Percentiles rank a stretch among this genome's conserved stretches.
Conservation (phyloP, 2,888 invertebrate genomes). For the Dolomedes plantarius region DNA sequence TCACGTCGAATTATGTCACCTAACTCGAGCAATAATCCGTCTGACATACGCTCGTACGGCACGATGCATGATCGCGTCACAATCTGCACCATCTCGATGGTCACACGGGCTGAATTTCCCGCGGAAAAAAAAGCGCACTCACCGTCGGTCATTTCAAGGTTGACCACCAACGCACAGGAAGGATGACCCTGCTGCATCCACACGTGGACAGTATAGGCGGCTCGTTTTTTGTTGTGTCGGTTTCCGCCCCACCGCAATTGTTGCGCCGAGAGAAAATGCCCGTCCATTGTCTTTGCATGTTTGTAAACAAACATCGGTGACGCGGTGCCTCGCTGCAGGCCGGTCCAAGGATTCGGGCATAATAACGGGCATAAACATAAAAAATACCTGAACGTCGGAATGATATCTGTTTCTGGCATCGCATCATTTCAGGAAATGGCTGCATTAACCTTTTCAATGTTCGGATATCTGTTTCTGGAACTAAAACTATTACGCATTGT, state of each 20-base stretch:
- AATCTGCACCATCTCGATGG: not conserved
- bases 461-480: too few relatives aligned
- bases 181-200: slow-evolving; percentile 41
- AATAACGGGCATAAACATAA: not conserved
- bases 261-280: slow-evolving; percentile 15
- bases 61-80: not conserved
- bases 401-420: not conserved
- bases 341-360: not conserved
- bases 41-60: not conserved
- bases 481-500: too few relatives aligned
- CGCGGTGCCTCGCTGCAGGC: not conserved
- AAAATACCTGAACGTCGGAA: not conserved
- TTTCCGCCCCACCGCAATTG: slow-evolving; percentile 50
- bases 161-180: slow-evolving; percentile 33
- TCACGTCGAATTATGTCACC: not conserved
- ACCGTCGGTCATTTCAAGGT: not conserved
- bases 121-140: not conserved
- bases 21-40: not conserved
- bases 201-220: not conserved
- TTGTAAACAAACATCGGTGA: slow-evolving; percentile 57
- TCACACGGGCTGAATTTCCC: not conserved
- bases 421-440: not conserved
- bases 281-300: slow-evolving; percentile 56
- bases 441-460: not conserved
- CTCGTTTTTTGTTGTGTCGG: slow-evolving; percentile 28